Evolutionary conservation across 1,140 invertebrate species (phyloP).

Genomic region (Euura lappo): DNA sequence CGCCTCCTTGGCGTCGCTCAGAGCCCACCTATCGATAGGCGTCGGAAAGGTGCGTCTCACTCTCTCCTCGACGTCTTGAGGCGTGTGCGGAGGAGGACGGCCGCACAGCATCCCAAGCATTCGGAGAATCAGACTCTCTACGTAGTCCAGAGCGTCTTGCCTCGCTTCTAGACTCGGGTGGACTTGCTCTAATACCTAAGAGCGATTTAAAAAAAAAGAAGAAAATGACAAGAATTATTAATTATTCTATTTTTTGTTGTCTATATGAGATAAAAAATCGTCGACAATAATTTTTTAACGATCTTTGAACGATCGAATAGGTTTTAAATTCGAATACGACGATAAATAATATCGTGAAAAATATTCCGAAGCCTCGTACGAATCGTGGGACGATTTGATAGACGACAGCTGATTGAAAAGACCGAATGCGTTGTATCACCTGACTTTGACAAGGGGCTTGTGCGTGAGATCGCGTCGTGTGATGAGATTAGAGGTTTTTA

Average conservation of each 20-base stretch:
- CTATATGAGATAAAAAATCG: no score
- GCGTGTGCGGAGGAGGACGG: constrained; percentile 79
- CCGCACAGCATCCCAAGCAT: constrained; percentile 88
- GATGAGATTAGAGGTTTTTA: no score
- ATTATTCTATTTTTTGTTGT: no score
- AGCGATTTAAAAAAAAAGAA: neutral
- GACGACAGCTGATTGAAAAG: neutral
- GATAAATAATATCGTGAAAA: no score
- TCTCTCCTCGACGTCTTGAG: constrained; percentile 90
- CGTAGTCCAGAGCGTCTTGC: constrained; percentile 91
- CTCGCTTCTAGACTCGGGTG: constrained; percentile 85
- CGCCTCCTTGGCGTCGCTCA: constrained; percentile 85
- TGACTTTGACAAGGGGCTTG: constrained; percentile 1
- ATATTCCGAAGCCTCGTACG: no score
- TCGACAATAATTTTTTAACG: no score
- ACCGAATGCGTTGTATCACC: neutral
- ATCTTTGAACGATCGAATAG: no score
- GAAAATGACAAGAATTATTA: no score
- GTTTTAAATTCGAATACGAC: no score
- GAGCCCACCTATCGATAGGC: constrained; percentile 92
- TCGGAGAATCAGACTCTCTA: constrained; percentile 89
- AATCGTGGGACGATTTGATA: no score
- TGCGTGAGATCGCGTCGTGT: neutral
- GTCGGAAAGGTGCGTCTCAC: constrained; percentile 91
- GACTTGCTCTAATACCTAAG: constrained; percentile 87